Evolutionary conservation across 2,797 vertebrate genomes (phyloP).

Genomic region (Microctenopoma steveboyesi): DNA sequence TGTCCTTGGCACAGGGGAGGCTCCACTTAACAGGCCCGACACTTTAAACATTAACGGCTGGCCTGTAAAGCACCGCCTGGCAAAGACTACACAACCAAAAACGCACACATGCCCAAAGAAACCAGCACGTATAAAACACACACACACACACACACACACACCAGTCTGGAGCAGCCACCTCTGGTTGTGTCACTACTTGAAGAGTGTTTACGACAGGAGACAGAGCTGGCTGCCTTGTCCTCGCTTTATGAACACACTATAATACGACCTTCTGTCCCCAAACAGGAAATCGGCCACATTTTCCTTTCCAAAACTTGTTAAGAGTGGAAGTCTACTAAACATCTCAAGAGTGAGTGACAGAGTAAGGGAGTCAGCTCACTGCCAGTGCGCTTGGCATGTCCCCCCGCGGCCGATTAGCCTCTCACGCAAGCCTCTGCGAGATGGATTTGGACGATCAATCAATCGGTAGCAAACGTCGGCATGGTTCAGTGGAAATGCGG

Average conservation of each 20-base stretch:
- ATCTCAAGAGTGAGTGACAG: constrained; percentile 23
- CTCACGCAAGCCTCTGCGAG: constrained; percentile 61
- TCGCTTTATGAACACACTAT: constrained; percentile 62
- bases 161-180: constrained; percentile 16
- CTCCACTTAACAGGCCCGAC: constrained; percentile 60
- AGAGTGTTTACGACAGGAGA: constrained; percentile 46
- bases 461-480: constrained; percentile 47
- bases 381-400: constrained; percentile 47
- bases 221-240: constrained; percentile 48
- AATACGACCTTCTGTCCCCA: constrained; percentile 61
- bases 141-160: constrained; percentile 1
- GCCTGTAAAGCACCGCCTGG: constrained; percentile 67
- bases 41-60: constrained; percentile 76
- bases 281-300: constrained; percentile 60
- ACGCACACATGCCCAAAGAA: neutral
- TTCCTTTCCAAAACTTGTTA: constrained; percentile 45
- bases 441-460: constrained; percentile 55
- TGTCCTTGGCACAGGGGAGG: constrained; percentile 58
- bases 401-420: constrained; percentile 50
- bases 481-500: constrained; percentile 30
- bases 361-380: constrained; percentile 11
- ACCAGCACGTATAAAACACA: constrained; percentile 9
- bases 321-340: constrained; percentile 41
- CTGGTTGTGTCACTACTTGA: constrained; percentile 45
- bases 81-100: constrained; percentile 31